Base-by-base conservation (phyloP, 2,113 vertebrate genomes). In the Colistium nudipinnis region DNA sequence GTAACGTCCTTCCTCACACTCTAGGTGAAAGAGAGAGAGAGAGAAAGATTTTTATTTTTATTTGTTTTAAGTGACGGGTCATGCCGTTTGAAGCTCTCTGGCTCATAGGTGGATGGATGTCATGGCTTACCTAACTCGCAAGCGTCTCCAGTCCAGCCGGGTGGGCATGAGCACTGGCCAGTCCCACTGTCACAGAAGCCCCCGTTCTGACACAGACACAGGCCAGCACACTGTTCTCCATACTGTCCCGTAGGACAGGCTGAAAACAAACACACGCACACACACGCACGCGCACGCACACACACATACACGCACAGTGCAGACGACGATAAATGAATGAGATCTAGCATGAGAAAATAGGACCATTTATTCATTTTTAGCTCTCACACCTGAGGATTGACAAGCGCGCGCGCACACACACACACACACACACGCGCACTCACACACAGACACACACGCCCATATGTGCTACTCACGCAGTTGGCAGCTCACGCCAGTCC, bases 71-170 rank as follows among this genome's bases (percentile, higher is more conserved):
- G 11, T 16, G 13, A 39, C n/a, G n/a, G n/a, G n/a, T n/a, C n/a
- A n/a, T n/a, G n/a, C n/a, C n/a, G n/a, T n/a, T n/a, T n/a, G n/a
- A n/a, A n/a, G n/a, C n/a, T n/a, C n/a, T n/a, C n/a, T n/a, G n/a
- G n/a, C n/a, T n/a, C n/a, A n/a, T n/a, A n/a, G n/a, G n/a, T n/a
- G n/a, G 12, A 13, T 39, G 4, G 36, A 4, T 14, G 14, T 16
- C 41, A 44, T 19, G 13, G 27, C 89, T 92, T 72, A 93, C 91
- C 90, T 56, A 90, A 74, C 63, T 93, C 91, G 28, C 93, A 95
- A 0, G 88, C 76, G 27, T 74, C 64, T n/a, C 93, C 92, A 0
- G 70, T 89, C 91, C 91, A 87, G 19, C 91, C 90, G 1, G 45
- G 53, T 7, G 87, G 83, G 81, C 92, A 94, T 14, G 0, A 82